Conservation (phyloP, 2,797 vertebrate species). For the Pipistrellus nathusii region DNA sequence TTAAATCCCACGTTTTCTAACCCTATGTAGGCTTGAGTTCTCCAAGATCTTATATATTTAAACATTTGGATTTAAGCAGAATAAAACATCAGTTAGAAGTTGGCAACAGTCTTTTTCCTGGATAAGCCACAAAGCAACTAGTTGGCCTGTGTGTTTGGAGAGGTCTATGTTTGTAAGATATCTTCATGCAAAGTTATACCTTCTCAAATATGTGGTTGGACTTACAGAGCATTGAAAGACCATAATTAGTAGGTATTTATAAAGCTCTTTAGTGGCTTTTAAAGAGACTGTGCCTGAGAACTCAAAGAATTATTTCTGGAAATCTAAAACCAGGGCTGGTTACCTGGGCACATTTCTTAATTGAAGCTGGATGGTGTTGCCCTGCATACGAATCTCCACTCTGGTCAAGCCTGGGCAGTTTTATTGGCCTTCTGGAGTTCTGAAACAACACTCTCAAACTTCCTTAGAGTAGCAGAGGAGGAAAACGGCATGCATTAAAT, state of each 20-base stretch:
- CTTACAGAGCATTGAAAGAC: neutral
- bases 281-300: neutral
- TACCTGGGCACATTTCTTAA: neutral
- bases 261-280: slow-evolving; percentile 29
- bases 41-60: neutral
- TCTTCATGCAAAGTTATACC: neutral
- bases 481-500: neutral
- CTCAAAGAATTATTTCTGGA: slow-evolving; percentile 33
- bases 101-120: slow-evolving; percentile 16
- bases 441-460: neutral
- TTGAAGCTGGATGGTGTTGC: neutral
- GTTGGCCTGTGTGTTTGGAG: neutral
- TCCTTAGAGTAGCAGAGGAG: neutral
- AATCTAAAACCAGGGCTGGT: neutral
- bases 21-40: neutral
- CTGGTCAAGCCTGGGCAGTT: neutral
- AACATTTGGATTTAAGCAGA: slow-evolving; percentile 27
- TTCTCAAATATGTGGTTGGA: neutral
- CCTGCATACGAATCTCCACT: neutral
- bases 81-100: neutral
- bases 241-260: slow-evolving; percentile 41
- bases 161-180: neutral
- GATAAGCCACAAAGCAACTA: neutral
- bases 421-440: neutral
- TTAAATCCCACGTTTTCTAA: neutral